A percentile compares a stretch with the other conserved stretches of the same genome.
phyloP scores from a whole-genome alignment of 2,113 vertebrate species.

The Hyaena hyaena region DNA sequence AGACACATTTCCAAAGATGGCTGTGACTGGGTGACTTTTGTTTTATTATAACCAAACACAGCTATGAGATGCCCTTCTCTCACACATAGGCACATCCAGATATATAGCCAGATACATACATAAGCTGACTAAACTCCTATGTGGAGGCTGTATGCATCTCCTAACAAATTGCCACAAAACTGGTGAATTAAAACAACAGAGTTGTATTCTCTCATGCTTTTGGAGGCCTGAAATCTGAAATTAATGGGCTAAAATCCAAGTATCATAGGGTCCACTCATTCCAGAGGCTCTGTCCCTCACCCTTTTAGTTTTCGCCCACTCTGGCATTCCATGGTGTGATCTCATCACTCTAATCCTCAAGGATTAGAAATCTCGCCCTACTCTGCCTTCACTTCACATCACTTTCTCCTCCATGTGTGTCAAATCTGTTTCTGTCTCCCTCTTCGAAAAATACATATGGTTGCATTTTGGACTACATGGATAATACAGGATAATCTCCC shows the following conservation, averaged over 20 bases:
- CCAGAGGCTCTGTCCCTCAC: background rate
- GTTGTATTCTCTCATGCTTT: background rate
- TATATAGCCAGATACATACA: background rate
- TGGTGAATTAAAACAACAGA: background rate
- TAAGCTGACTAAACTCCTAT: background rate
- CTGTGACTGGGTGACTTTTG: background rate
- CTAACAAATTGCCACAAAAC: background rate
- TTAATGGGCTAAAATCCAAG: background rate
- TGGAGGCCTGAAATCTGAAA: background rate
- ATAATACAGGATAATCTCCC: background rate
- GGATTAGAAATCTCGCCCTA: background rate
- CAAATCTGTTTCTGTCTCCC: background rate
- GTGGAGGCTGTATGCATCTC: background rate
- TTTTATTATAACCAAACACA: background rate
- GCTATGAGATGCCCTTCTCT: background rate
- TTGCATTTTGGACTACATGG: background rate
- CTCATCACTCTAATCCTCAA: background rate
- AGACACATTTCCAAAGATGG: background rate
- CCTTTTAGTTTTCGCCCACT: background rate
- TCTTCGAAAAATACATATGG: background rate
- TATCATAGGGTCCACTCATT: background rate
- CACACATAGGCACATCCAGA: background rate
- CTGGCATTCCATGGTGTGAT: background rate
- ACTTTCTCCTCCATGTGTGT: background rate
- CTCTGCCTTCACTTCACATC: background rate